Evolutionary conservation across 2,113 vertebrate genomes (phyloP), one percentile per base, ranked within the genome.

Genomic region (Apeltes quadracus): DNA sequence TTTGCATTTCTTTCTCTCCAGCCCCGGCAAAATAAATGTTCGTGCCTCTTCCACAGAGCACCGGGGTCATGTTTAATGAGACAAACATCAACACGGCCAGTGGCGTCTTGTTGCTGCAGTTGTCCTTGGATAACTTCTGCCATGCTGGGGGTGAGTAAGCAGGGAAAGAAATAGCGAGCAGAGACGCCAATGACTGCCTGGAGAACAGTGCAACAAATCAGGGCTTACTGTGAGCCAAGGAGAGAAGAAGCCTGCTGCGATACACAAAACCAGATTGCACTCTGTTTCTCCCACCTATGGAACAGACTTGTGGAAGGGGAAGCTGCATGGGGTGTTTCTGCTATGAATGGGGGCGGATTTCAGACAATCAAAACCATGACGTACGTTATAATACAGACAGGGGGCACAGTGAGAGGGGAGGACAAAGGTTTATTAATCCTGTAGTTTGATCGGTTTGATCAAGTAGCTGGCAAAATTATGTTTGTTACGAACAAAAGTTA

Each of bases 61-160:
- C 61, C n/a, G 5, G 32, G 84, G 84, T 87, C 72, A 51, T 66
- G 69, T 86, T 87, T 86, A 85, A 89, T 85, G 70, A 85, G 87
- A 85, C 77, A 69, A 69, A 62, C 64, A 78, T 32, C 72, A 61
- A 32, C 50, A 39, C 4, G 16, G 61, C 78, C 68, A 67, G 57
- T n/a, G 4, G 50, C 27, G 5, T 56, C 32, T 69, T 65, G 44
- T 29, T 78, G 23, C 61, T 13, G 81, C 61, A 36, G 76, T 63
- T 78, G 76, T 89, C 83, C 86, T 83, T 72, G 76, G 68, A 79
- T 76, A 78, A 78, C 87, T 84, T 34, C 61, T 81, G 81, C 51
- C 50, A 69, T 61, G 58, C 76, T 75, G 55, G 41, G 43, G 39
- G 56, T 39, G 25, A 76, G 63, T 56, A 66, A 88, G 80, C 74